Evolutionary conservation across 2,888 invertebrate genomes (phyloP).

Genomic region (Tetragonula carbonaria): DNA sequence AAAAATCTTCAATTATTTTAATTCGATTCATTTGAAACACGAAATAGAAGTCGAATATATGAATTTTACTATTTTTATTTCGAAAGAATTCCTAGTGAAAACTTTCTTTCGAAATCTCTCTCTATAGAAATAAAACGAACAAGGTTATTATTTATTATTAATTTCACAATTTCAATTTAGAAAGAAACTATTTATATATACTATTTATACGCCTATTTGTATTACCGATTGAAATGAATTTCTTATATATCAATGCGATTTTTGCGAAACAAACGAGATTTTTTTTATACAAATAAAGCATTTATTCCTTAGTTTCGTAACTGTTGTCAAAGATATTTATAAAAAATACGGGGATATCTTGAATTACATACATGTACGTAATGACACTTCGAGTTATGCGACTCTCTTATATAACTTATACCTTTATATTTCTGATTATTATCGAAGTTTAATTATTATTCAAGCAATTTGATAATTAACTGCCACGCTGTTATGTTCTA

Average conservation of each 20-base stretch:
- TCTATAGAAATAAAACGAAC: neutral
- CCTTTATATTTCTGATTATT: neutral
- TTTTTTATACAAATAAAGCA: neutral
- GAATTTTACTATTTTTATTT: neutral
- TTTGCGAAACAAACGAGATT: neutral
- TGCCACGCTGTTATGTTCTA: neutral
- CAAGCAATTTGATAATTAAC: neutral
- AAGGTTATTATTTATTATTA: neutral
- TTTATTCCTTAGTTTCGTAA: neutral
- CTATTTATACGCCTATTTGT: neutral
- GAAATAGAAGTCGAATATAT: neutral
- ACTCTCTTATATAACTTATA: slow-evolving; percentile 11
- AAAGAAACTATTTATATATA: neutral
- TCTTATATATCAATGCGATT: neutral
- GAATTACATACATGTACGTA: neutral
- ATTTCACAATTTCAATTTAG: neutral
- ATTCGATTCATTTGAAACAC: neutral
- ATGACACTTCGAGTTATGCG: neutral
- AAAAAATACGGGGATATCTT: neutral
- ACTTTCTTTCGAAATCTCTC: neutral
- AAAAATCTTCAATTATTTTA: neutral
- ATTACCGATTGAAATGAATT: neutral
- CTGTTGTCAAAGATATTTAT: neutral
- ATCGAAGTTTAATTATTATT: neutral
- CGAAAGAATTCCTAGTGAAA: neutral